Evolutionary conservation across 1,140 invertebrate species (phyloP), one percentile per base, ranked within the genome.

Genomic region (Magallana angulata): DNA sequence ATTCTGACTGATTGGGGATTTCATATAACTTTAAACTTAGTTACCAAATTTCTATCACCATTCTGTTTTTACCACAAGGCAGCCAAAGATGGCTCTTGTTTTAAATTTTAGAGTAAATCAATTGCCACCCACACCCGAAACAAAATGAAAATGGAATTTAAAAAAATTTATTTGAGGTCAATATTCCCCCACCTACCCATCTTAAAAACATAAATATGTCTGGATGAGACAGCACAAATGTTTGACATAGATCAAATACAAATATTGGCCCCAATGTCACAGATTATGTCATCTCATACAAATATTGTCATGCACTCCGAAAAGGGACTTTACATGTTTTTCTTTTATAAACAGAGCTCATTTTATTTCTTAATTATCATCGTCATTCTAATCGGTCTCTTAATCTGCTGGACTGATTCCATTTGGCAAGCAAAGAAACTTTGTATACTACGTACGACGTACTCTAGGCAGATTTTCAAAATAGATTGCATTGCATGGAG

Each of bases 161-260:
- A 48, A 48, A 48, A 48, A 48, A 48, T 5, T 1, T 2, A 48
- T 48, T 48, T 48, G 36, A 48, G 36, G 36, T 48, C 36, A 48
- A 48, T 48, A 48, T 48, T 48, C 36, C 36, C 36, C 36, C 2
- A 48, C 36, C 36, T 48, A 48, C 36, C 36, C 36, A 48, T 48
- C 36, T 48, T 2, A 48, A 48, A 48, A 48, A 48, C 36, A 48
- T 48, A 48, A 5, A 30, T 68, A 30, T 76, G 68, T 12, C 8
- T 76, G 36, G 68, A 36, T 76, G 68, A 76, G 30, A 76, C 36
- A 7, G 68, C 68, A 76, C 9, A 76, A 76, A 76, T 76, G 18
- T 76, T 76, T 30, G 4, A 76, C 24, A 76, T 76, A 76, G 14
- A 76, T 76, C 11, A 48, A 76, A 76, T 76, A 30, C 18, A 76